phyloP scores from a whole-genome alignment of 2,797 vertebrate genomes.

The Chelmon rostratus region DNA sequence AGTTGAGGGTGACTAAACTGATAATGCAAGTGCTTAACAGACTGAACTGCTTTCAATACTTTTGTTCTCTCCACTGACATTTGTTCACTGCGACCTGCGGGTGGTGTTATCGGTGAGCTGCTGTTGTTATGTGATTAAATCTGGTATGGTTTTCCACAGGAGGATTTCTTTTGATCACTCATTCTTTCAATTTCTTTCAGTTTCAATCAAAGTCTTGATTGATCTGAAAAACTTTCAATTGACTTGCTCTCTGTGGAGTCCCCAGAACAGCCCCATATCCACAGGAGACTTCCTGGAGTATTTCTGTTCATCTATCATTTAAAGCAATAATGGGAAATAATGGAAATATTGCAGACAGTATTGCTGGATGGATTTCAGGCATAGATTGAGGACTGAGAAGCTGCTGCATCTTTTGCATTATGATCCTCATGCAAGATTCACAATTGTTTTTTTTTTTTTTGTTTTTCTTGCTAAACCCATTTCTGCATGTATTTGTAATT shows the following conservation, averaged over 20 bases:
- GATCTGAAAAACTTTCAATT: neutral
- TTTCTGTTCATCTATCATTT: neutral
- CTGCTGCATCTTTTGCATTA: too few species aligned
- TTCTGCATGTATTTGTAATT: neutral
- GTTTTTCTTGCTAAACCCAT: neutral
- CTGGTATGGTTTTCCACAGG: neutral
- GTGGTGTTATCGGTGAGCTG: neutral
- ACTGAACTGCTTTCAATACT: neutral
- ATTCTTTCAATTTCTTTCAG: too few species aligned
- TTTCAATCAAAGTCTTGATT: too few species aligned
- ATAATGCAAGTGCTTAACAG: slow-evolving; percentile 6
- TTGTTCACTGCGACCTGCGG: neutral
- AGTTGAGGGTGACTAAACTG: slow-evolving; percentile 9
- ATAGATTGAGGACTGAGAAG: too few species aligned
- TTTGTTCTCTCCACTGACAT: slow-evolving; percentile 8
- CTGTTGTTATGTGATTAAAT: neutral
- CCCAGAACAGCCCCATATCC: neutral
- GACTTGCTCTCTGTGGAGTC: neutral
- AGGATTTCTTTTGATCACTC: too few species aligned
- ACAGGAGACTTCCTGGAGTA: neutral
- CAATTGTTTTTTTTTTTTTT: neutral
- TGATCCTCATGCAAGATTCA: too few species aligned
- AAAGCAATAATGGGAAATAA: too few species aligned
- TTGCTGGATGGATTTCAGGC: neutral
- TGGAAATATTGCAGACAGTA: too few species aligned